These are phyloP conservation scores for Archocentrus centrarchus DNA, from an alignment of 2,113 vertebrate genomes.

Conservation along the genomic window DNA sequence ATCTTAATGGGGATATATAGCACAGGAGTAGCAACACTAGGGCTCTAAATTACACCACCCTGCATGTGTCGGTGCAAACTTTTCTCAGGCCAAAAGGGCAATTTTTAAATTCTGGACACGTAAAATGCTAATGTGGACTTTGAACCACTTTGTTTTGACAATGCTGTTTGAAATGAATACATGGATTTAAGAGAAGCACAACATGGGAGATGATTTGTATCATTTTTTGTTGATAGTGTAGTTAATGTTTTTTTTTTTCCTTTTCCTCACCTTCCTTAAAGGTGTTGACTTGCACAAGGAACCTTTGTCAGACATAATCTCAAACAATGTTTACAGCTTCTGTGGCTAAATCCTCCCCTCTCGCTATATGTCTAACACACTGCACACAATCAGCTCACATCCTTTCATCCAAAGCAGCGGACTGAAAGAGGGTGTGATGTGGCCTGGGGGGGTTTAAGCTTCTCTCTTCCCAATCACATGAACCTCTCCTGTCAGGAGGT, in stretches of 20 bases:
- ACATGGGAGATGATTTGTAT: neutral
- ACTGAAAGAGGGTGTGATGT: constrained; percentile 68
- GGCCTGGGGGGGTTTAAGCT: constrained; percentile 65
- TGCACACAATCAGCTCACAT: constrained; percentile 49
- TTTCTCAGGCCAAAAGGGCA: neutral
- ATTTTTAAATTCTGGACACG: neutral
- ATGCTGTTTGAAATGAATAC: constrained; percentile 1
- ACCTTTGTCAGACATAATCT: constrained; percentile 19
- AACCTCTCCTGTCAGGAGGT: constrained; percentile 68
- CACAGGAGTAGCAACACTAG: neutral
- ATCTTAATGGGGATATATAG: constrained; percentile 25
- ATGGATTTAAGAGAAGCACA: neutral
- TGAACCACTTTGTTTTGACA: constrained; percentile 34
- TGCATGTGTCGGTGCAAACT: neutral
- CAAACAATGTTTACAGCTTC: constrained; percentile 39
- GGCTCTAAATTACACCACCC: neutral
- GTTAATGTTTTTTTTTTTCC: neutral
- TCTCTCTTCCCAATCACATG: constrained; percentile 69
- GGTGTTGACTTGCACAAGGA: neutral
- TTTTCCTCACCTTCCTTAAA: neutral
- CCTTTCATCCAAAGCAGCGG: constrained; percentile 70
- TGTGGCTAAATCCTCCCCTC: constrained; percentile 34
- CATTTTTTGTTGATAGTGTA: neutral
- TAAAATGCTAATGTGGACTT: constrained; percentile 15
- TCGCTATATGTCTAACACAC: constrained; percentile 20